Percentiles rank a stretch among this genome's conserved stretches.
Evolutionary conservation across 2,888 invertebrate genomes (phyloP).

Genomic region (Erynnis tages): DNA sequence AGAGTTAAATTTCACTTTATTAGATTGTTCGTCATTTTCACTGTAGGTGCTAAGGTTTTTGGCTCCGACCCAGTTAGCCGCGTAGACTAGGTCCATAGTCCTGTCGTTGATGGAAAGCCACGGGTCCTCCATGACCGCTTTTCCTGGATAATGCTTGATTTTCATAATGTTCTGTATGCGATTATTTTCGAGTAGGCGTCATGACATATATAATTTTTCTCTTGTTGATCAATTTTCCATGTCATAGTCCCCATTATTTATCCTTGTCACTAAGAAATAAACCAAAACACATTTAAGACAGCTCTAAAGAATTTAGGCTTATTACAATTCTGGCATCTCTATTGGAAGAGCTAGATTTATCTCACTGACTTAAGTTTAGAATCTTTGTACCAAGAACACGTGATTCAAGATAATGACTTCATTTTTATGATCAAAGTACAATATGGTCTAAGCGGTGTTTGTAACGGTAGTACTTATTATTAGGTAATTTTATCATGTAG

Average conservation of each 20-base stretch:
- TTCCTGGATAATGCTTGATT: conserved; percentile 92
- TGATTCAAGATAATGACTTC: background rate
- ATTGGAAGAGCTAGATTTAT: background rate
- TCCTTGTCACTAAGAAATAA: background rate
- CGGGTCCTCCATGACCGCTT: conserved; percentile 89
- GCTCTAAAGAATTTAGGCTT: background rate
- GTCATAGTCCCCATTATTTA: background rate
- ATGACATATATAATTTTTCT: background rate
- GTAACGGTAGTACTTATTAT: background rate
- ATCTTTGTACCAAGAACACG: background rate
- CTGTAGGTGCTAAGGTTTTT: conserved; percentile 74
- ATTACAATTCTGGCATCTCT: conserved; percentile 16
- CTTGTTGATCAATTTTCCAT: background rate
- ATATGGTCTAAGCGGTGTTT: conserved; percentile 1
- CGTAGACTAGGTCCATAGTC: conserved; percentile 89
- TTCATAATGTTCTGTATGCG: conserved; percentile 82
- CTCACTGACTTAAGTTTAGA: background rate
- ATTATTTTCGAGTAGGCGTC: conserved; percentile 11
- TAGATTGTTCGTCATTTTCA: conserved; percentile 57
- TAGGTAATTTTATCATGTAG: background rate
- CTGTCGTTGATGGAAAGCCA: conserved; percentile 85
- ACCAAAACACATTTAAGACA: background rate
- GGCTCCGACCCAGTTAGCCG: conserved; percentile 92
- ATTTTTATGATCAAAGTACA: background rate
- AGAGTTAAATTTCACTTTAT: conserved; percentile 65